phyloP scores from a whole-genome alignment of 2,797 vertebrate genomes.

The Liparis tanakae region DNA sequence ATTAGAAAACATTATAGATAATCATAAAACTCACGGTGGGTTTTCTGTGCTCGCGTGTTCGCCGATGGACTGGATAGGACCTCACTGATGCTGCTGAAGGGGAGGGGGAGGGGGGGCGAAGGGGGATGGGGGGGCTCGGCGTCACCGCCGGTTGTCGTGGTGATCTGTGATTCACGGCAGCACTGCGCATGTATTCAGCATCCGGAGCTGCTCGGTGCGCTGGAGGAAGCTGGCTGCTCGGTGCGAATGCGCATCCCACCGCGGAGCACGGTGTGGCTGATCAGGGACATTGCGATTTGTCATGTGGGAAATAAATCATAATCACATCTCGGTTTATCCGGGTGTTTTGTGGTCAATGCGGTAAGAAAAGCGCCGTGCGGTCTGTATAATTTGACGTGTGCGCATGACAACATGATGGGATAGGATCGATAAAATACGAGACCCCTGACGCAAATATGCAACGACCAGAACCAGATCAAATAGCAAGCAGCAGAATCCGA shows the following conservation, averaged over 20 bases:
- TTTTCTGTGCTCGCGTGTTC: constrained; percentile 35
- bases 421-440: background rate
- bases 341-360: constrained; percentile 10
- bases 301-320: constrained; percentile 6
- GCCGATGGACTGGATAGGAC: constrained; percentile 48
- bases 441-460: background rate
- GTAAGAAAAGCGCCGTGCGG: background rate
- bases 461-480: background rate
- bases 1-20: background rate
- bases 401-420: background rate
- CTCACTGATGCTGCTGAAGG: constrained; percentile 62
- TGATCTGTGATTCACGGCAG: constrained; percentile 73
- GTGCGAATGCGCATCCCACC: constrained; percentile 51
- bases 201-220: constrained; percentile 54
- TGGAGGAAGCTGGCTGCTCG: constrained; percentile 56
- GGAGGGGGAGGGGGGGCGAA: constrained; percentile 3
- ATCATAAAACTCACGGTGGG: constrained; percentile 67
- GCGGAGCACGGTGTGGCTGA: constrained; percentile 16
- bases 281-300: constrained; percentile 37
- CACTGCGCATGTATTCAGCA: constrained; percentile 72
- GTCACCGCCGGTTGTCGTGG: constrained; percentile 77
- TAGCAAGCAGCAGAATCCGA: background rate
- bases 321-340: constrained; percentile 12
- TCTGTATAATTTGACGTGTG: background rate
- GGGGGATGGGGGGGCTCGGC: constrained; percentile 53